Conservation (phyloP, 2,797 vertebrate genomes). For the Astyanax mexicanus region DNA sequence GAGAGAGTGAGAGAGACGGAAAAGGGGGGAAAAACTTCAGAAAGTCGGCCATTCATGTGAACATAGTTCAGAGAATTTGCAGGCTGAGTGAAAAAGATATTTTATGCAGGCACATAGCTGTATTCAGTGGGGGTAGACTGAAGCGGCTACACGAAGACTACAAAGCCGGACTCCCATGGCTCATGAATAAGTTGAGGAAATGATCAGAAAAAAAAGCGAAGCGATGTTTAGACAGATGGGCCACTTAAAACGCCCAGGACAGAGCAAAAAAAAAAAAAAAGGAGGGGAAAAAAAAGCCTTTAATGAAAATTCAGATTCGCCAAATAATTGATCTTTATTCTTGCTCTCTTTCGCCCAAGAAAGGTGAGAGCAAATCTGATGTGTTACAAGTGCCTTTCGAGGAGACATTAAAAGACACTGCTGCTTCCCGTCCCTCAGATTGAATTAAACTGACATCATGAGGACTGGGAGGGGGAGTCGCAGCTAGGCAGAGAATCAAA, state of each 20-base stretch:
- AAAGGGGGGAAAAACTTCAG: constrained; percentile 70
- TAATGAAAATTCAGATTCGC: constrained; percentile 98
- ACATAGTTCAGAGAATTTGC: constrained; percentile 87
- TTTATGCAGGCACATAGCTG: constrained; percentile 90
- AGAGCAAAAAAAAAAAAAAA: constrained; percentile 81
- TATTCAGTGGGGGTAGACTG: constrained; percentile 94
- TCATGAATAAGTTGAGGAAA: constrained; percentile 99
- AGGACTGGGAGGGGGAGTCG: constrained; percentile 70
- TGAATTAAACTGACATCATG: constrained; percentile 81
- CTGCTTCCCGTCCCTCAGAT: constrained; percentile 74
- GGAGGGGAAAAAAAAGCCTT: constrained; percentile 87
- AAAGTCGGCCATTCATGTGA: constrained; percentile 89
- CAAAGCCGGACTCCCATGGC: constrained; percentile 99
- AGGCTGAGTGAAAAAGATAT: constrained; percentile 85
- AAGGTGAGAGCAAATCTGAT: constrained; percentile 84
- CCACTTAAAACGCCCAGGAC: constrained; percentile 97
- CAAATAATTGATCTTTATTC: constrained; percentile 92
- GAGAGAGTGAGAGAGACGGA: constrained; percentile 33
- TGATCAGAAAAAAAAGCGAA: constrained; percentile 94
- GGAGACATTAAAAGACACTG: constrained; percentile 76
- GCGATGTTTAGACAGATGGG: constrained; percentile 99
- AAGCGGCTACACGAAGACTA: constrained; percentile 92
- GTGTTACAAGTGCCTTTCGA: constrained; percentile 77
- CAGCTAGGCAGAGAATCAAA: constrained; percentile 82
- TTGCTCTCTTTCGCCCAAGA: constrained; percentile 73